Base-by-base conservation (phyloP, 37 sponge, comb jelly and placozoan genomes). In the Mnemiopsis leidyi region DNA sequence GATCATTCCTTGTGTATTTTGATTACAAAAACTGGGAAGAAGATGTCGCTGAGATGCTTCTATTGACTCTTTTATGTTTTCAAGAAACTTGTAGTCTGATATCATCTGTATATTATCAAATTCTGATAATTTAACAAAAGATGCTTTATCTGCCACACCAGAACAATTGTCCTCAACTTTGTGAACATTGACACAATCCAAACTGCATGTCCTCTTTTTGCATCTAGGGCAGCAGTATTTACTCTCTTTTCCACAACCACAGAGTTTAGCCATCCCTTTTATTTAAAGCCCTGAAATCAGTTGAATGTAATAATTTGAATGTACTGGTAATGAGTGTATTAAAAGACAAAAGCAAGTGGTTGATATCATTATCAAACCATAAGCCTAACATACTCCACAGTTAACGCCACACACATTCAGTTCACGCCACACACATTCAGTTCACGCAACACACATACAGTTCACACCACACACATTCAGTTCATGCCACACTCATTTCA, bases 161-260 rank as follows among this genome's bases (percentile, higher is more conserved):
- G 1, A 21, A 18, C 79, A 77, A 32, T 20, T 77, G 1, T 31
- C 0, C 33, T 77, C 20, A 34, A 32, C 32, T 32, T 77, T 77
- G 36, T 77, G 79, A 9, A 5, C 32, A 0, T 77, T 77, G 16
- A 32, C 26, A 32, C 79, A 77, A 3, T 26, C 36, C 35, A 77
- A 18, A 32, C 79, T 77, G 33, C 79, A 77, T 3, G 79, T 77
- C 18, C 36, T 77, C 32, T 16, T 0, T 16, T 32, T 77, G 33
- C 79, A 77, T 18, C 36, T 77, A 9, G 79, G 79, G 18, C 79
- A 77, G 36, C 79, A 77, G 36, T 77, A 77, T 34, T 77, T 77
- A 32, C 79, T 77, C 18, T 26, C 79, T 34, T 77, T 77, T 1
- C 79, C 79, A 34, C 79, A 77, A 36, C 34, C 18, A 77, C 79